phyloP scores from a whole-genome alignment of 1,140 invertebrate species.

The Alviniconcha marisindica region DNA sequence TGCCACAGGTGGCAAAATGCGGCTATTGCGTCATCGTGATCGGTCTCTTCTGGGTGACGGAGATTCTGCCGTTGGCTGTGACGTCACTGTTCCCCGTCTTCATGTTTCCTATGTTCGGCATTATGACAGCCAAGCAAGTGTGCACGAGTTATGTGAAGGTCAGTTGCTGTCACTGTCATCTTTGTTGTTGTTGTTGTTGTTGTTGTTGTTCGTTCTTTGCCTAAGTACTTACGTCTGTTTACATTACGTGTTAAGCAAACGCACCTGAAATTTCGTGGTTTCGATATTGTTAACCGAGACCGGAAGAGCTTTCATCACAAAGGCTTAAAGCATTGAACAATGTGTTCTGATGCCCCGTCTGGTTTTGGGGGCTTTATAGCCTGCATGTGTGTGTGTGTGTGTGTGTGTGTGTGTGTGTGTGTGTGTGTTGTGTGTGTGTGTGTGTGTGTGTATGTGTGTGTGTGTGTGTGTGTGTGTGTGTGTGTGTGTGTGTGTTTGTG shows the following conservation, averaged over 20 bases:
- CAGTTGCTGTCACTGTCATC: not conserved
- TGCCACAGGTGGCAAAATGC: constrained; percentile 77
- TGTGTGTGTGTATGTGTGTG: no score
- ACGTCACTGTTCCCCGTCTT: constrained; percentile 77
- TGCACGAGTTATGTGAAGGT: constrained; percentile 73
- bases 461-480: no score
- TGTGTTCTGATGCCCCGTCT: not conserved
- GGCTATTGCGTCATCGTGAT: constrained; percentile 80
- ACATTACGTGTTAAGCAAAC: not conserved
- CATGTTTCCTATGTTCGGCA: constrained; percentile 75
- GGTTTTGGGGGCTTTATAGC: not conserved
- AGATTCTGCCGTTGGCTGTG: constrained; percentile 77
- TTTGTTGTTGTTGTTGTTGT: not conserved
- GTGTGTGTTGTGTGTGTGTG: no score
- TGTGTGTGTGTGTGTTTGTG: no score
- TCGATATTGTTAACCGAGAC: no score
- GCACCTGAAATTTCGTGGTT: no score
- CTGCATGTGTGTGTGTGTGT: constrained; percentile 7
- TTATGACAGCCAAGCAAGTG: constrained; percentile 69
- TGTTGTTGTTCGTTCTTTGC: no score
- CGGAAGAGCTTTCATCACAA: no score
- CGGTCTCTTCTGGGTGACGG: constrained; percentile 73
- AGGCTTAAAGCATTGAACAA: not conserved
- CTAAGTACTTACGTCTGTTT: not conserved
- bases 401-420: constrained; percentile 9